Conservation (phyloP, 2,113 vertebrate species). For the Erythrolamprus reginae region DNA sequence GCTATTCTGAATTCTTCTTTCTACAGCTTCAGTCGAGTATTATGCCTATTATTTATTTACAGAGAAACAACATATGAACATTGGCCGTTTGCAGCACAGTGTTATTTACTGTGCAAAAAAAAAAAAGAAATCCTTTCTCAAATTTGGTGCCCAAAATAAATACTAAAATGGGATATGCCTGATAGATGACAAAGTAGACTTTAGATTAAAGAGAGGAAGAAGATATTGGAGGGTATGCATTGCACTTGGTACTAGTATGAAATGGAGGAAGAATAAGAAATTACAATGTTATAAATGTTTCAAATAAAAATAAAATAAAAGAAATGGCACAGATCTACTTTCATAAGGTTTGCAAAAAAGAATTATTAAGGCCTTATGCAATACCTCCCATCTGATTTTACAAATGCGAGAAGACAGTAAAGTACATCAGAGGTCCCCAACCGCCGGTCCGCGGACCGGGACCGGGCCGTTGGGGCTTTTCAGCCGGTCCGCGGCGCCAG, state of each 20-base stretch:
- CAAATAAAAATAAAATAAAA: background rate
- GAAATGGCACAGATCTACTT: background rate
- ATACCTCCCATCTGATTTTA: background rate
- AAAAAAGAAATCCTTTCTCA: no score
- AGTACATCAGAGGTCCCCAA: no score
- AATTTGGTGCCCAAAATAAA: slow-evolving; percentile 29
- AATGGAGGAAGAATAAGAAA: background rate
- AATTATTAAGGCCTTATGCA: background rate
- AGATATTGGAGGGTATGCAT: background rate
- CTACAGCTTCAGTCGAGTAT: slow-evolving; percentile 36
- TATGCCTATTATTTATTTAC: slow-evolving; percentile 36
- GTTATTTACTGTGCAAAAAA: slow-evolving; percentile 3
- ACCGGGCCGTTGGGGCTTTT: no score
- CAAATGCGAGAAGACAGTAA: background rate
- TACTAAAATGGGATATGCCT: slow-evolving; percentile 3
- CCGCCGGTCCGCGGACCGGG: no score
- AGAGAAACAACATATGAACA: background rate
- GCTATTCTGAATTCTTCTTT: slow-evolving; percentile 27
- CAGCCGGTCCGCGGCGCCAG: no score
- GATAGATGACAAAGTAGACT: background rate
- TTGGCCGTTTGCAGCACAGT: slow-evolving; percentile 13
- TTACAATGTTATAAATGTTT: background rate
- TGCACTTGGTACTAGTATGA: background rate
- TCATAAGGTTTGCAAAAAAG: background rate
- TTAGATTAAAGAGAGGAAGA: slow-evolving; percentile 21